A percentile compares a stretch with the other conserved stretches of the same genome.
phyloP scores from a whole-genome alignment of 2,888 invertebrate genomes.

The Subacronicta megacephala region DNA sequence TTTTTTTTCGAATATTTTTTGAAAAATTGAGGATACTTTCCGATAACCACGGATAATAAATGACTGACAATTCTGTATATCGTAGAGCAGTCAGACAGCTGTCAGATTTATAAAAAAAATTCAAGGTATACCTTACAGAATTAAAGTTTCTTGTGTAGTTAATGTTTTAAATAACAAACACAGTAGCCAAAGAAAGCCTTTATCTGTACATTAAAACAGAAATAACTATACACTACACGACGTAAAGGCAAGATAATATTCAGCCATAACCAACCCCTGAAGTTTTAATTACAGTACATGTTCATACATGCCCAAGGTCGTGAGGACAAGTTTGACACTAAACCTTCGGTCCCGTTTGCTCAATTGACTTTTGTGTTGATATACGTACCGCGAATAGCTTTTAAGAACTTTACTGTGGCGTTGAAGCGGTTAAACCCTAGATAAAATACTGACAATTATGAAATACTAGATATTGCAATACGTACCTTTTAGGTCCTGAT shows the following conservation, averaged over 20 bases:
- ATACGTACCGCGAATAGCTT: constrained; percentile 47
- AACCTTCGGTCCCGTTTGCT: constrained; percentile 43
- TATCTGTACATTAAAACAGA: neutral
- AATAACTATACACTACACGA: constrained; percentile 7
- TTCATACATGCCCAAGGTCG: constrained; percentile 25
- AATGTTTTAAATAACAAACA: too few relatives aligned
- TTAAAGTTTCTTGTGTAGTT: too few relatives aligned
- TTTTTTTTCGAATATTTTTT: too few relatives aligned
- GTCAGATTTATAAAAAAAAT: too few relatives aligned
- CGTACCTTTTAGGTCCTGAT: too few relatives aligned
- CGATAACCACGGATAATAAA: too few relatives aligned
- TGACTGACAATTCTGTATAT: too few relatives aligned
- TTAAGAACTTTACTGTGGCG: constrained; percentile 51
- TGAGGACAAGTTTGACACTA: constrained; percentile 46
- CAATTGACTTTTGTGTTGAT: constrained; percentile 37
- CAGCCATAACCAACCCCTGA: constrained; percentile 25
- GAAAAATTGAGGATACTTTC: too few relatives aligned
- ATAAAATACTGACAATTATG: constrained; percentile 2
- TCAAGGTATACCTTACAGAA: too few relatives aligned
- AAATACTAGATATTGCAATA: constrained; percentile 3
- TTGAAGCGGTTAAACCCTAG: constrained; percentile 8
- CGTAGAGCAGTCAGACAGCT: too few relatives aligned
- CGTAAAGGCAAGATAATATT: constrained; percentile 21
- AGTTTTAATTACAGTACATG: constrained; percentile 52
- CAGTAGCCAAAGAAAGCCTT: too few relatives aligned